Conservation (phyloP, 2,113 vertebrate genomes). For the Herpailurus yagouaroundi region DNA sequence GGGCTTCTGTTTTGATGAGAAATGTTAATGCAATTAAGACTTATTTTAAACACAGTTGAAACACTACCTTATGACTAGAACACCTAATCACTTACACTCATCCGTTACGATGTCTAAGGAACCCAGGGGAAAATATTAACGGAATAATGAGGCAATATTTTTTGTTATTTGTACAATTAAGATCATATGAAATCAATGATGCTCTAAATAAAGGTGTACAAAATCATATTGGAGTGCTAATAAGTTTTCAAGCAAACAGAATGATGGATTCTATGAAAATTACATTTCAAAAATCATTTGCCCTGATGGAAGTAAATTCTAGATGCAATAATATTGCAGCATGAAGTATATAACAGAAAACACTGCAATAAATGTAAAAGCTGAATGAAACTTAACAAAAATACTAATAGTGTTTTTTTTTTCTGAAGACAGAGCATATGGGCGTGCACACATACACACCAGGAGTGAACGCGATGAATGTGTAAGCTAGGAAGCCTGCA, state of each 20-base stretch:
- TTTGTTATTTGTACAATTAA: not conserved
- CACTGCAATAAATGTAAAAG: not conserved
- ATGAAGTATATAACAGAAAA: not conserved
- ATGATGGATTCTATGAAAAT: not conserved
- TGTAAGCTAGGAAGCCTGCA: not conserved
- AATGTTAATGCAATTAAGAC: not conserved
- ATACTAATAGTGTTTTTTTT: not conserved
- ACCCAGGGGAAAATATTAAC: not conserved
- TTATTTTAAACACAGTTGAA: not conserved
- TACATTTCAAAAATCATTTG: not conserved
- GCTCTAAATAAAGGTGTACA: not conserved
- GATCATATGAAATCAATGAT: not conserved
- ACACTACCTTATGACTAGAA: not conserved
- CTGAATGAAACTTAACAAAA: not conserved
- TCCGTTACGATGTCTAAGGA: not conserved
- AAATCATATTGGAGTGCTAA: not conserved
- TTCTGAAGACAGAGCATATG: not conserved
- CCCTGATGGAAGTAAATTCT: not conserved
- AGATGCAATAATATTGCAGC: not conserved
- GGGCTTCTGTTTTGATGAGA: not conserved
- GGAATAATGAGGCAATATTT: not conserved
- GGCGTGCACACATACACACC: too few species aligned
- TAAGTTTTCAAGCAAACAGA: not conserved
- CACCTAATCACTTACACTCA: not conserved
- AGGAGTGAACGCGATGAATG: not conserved